Evolutionary conservation across 2,797 vertebrate genomes (phyloP), one percentile per base, ranked within the genome.

Genomic region (Crax fasciolata): DNA sequence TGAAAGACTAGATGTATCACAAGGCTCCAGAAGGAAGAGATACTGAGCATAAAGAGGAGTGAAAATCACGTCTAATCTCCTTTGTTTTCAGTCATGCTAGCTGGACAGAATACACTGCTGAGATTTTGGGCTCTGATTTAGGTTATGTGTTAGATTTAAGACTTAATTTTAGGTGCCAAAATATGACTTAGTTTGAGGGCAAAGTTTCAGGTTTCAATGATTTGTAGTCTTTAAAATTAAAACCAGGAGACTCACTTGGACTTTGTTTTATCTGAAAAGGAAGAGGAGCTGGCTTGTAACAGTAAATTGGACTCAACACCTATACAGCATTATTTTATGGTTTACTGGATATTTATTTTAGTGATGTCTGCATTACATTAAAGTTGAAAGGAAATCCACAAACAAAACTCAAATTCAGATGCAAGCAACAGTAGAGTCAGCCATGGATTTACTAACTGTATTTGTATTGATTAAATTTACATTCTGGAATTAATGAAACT

Each of bases 391-490:
- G 63, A 97, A 94, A 97, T 92, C 87, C 85, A 68, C 87, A 96
- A 94, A 89, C 86, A 79, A 97, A 97, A 96, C 95, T 93, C 81
- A 95, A 92, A 97, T 91, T 96, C 85, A 94, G 71, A 97, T 90
- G 62, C 74, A 96, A 97, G 87, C 89, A 98, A 97, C 91, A 97
- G 92, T 93, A n/a, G 9, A 97, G 84, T 96, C 96, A 96, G 95
- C 96, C 94, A 89, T 55, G 92, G 76, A 97, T 94, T 90, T 93
- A 74, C 93, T 98, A 97, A 98, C 92, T 96, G 68, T 81, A 95
- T 97, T 97, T 97, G 66, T 97, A 98, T 97, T 97, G 97, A 98
- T 97, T 97, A 89, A 82, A 88, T 97, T 94, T 93, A 93, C 92
- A 96, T 97, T 96, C 82, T 89, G 89, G 91, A 93, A 94, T 97